phyloP scores from a whole-genome alignment of 2,797 vertebrate genomes.

The Sebastes taczanowskii region DNA sequence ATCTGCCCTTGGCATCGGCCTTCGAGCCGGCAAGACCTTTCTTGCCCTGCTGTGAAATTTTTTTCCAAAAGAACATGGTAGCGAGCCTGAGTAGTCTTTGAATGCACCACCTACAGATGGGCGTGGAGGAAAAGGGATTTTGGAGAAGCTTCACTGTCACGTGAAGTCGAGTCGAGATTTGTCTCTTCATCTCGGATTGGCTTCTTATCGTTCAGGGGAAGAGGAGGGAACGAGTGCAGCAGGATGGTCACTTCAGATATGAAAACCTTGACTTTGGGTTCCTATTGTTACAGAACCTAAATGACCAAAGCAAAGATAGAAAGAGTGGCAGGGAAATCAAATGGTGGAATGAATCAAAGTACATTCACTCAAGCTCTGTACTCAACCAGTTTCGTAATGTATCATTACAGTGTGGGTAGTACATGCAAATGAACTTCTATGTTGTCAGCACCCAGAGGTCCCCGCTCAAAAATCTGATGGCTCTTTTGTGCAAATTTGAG shows the following conservation, averaged over 20 bases:
- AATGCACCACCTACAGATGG: slow-evolving; percentile 7
- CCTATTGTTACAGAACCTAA: slow-evolving; percentile 15
- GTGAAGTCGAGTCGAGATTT: slow-evolving; percentile 18
- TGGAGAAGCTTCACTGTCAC: background rate
- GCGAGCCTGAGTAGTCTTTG: slow-evolving; percentile 11
- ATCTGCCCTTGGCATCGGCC: slow-evolving; percentile 37
- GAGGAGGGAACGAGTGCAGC: slow-evolving; percentile 28
- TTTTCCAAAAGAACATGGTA: background rate
- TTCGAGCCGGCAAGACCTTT: slow-evolving; percentile 8
- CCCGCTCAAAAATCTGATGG: background rate
- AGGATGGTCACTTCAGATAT: slow-evolving; percentile 42
- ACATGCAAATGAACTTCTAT: background rate
- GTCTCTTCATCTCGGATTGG: slow-evolving; percentile 22
- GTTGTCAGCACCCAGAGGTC: background rate
- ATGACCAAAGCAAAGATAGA: background rate
- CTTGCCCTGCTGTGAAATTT: slow-evolving; percentile 16
- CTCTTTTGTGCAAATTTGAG: background rate
- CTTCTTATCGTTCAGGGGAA: slow-evolving; percentile 57
- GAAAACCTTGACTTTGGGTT: slow-evolving; percentile 17
- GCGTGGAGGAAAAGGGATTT: background rate
- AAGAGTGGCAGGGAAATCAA: background rate
- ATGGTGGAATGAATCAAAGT: background rate
- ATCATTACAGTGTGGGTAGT: background rate
- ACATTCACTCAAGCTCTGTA: background rate
- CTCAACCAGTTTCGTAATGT: background rate